A percentile compares a stretch with the other conserved stretches of the same genome.
Evolutionary conservation across 92 coral and sea anemone genomes (phyloP).

Genomic region (Isaurus tuberculatus): DNA sequence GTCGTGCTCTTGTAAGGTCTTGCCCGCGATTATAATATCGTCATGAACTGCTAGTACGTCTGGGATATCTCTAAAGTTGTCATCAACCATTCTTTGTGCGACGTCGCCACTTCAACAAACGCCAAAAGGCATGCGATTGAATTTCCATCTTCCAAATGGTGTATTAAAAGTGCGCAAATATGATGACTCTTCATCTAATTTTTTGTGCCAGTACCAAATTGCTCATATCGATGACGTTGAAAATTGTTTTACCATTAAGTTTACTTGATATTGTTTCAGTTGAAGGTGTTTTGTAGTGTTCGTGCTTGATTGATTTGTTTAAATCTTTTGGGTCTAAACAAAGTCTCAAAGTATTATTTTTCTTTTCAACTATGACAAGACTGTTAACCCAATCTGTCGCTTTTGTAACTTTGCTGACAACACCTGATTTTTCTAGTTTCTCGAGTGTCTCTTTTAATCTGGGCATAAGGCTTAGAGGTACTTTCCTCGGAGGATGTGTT

Average conservation of each 20-base stretch:
- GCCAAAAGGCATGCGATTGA: constrained; percentile 1
- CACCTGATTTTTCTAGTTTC: constrained; percentile 43
- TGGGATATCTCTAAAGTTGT: not conserved
- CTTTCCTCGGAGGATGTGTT: constrained; percentile 60
- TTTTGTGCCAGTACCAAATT: constrained; percentile 64
- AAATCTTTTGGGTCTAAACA: constrained; percentile 70
- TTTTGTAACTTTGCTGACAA: constrained; percentile 46
- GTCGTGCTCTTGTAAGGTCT: not conserved
- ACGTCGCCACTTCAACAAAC: not conserved
- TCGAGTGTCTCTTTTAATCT: constrained; percentile 51
- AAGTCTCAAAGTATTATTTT: constrained; percentile 54
- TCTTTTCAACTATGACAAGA: constrained; percentile 62
- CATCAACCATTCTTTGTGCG: not conserved
- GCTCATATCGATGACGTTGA: constrained; percentile 58
- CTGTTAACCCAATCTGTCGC: constrained; percentile 76
- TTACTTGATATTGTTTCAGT: constrained; percentile 56
- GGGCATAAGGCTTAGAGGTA: constrained; percentile 46
- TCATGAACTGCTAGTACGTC: not conserved
- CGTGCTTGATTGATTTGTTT: constrained; percentile 35
- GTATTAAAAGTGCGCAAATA: constrained; percentile 5
- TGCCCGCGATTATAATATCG: constrained; percentile 3
- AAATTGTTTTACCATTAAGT: constrained; percentile 48
- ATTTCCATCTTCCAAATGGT: not conserved
- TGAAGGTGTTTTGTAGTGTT: constrained; percentile 58
- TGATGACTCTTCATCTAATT: constrained; percentile 26